A percentile compares a stretch with the other conserved stretches of the same genome.
These are phyloP conservation scores for Cyanoliseus patagonus DNA, from an alignment of 2,113 vertebrate species.

Conservation along the genomic window DNA sequence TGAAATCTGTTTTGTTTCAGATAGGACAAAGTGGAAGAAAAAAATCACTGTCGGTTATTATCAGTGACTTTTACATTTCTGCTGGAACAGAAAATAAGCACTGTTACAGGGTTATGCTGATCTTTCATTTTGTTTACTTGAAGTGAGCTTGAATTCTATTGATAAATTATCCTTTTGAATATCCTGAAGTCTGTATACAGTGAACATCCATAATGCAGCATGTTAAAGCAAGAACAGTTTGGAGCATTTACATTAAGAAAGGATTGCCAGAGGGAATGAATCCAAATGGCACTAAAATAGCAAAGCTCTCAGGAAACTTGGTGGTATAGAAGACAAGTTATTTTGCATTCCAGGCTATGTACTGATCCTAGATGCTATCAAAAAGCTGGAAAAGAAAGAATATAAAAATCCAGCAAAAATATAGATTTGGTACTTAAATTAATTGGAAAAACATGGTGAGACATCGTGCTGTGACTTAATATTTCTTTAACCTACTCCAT, in stretches of 20 bases:
- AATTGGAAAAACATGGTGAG: constrained; percentile 8
- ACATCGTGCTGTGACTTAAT: not conserved
- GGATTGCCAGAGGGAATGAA: constrained; percentile 44
- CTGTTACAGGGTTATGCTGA: not conserved
- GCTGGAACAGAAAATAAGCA: not conserved
- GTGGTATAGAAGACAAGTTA: constrained; percentile 26
- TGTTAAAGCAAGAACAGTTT: not conserved
- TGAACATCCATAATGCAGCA: not conserved
- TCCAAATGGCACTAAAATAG: constrained; percentile 43
- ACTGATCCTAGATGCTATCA: constrained; percentile 17
- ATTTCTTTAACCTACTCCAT: not conserved
- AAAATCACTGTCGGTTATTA: not conserved
- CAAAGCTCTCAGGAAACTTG: constrained; percentile 31
- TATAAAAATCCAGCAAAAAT: constrained; percentile 21
- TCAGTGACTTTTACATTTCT: not conserved
- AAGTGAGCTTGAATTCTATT: not conserved
- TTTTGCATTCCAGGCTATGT: constrained; percentile 31
- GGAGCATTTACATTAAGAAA: constrained; percentile 37
- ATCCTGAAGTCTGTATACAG: not conserved
- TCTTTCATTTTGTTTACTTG: constrained; percentile 7
- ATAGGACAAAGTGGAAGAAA: constrained; percentile 3
- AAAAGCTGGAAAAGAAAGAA: not conserved
- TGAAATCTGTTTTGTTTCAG: constrained; percentile 18
- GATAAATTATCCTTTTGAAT: constrained; percentile 20
- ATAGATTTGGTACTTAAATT: constrained; percentile 3